A percentile compares a stretch with the other conserved stretches of the same genome.
These are phyloP conservation scores for Phacellophora camtschatica DNA, from an alignment of 30 jellyfish, hydroid and myxozoan genomes.

Conservation along the genomic window DNA sequence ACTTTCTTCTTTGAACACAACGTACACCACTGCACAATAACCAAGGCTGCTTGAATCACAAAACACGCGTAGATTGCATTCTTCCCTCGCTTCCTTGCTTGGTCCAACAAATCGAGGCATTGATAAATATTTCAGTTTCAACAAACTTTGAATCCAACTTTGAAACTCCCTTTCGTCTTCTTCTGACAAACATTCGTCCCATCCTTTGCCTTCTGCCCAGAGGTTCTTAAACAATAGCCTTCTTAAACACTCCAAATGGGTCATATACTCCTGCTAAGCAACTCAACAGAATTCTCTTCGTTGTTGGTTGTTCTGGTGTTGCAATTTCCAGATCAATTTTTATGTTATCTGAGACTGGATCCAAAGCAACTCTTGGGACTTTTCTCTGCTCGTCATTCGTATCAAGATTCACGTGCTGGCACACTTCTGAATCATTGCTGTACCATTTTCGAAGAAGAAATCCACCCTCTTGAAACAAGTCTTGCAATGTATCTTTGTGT, in stretches of 20 bases:
- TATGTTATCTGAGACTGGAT: not conserved
- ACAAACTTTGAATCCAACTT: not conserved
- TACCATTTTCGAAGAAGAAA: constrained; percentile 12
- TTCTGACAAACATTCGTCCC: constrained; percentile 23
- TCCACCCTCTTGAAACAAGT: constrained; percentile 28
- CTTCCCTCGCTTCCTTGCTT: not conserved
- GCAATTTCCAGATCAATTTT: not conserved
- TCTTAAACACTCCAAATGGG: constrained; percentile 20
- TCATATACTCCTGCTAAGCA: constrained; percentile 19
- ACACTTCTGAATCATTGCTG: not conserved
- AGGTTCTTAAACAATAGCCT: not conserved
- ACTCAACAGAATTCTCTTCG: not conserved
- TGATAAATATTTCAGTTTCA: not conserved
- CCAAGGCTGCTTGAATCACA: constrained; percentile 45
- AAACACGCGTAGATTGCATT: not conserved
- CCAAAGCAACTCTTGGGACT: constrained; percentile 13
- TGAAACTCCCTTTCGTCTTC: constrained; percentile 4
- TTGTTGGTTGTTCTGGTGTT: not conserved
- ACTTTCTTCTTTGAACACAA: not conserved
- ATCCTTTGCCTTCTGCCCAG: not conserved
- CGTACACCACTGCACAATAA: constrained; percentile 30
- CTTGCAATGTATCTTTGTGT: not conserved
- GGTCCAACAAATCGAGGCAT: not conserved
- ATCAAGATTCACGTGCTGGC: constrained; percentile 12
- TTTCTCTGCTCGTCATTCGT: constrained; percentile 8